A percentile compares a stretch with the other conserved stretches of the same genome.
Evolutionary conservation across 2,888 invertebrate genomes (phyloP).

Genomic region (Eumerus sabulonum): DNA sequence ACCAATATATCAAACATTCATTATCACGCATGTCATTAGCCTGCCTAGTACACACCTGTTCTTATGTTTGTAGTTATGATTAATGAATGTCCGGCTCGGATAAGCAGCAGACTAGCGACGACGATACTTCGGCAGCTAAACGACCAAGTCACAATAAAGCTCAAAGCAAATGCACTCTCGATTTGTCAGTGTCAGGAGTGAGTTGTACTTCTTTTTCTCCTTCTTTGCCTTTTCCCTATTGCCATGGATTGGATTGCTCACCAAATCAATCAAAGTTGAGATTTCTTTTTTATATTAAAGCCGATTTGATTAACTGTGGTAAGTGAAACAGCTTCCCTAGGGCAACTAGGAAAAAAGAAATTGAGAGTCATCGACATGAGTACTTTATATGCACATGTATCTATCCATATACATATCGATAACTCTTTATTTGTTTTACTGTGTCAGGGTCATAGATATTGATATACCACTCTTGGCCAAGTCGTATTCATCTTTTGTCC

Average conservation of each 20-base stretch:
- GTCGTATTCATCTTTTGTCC: too few relatives aligned
- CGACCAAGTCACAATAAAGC: not conserved
- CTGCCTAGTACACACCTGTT: too few relatives aligned
- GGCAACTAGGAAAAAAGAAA: conserved; percentile 1
- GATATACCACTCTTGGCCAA: too few relatives aligned
- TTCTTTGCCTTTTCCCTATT: too few relatives aligned
- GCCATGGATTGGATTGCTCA: too few relatives aligned
- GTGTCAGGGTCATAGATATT: conserved; percentile 14
- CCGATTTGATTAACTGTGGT: too few relatives aligned
- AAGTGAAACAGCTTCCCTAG: not conserved
- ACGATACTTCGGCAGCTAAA: not conserved
- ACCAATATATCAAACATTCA: too few relatives aligned
- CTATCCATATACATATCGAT: not conserved
- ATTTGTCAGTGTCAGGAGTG: conserved; percentile 7
- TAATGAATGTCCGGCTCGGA: not conserved
- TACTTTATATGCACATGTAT: not conserved
- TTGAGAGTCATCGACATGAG: conserved; percentile 2
- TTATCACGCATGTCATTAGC: conserved; percentile 1
- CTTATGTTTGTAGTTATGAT: not conserved
- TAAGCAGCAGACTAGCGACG: not conserved
- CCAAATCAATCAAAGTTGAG: too few relatives aligned
- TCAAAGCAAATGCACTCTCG: not conserved
- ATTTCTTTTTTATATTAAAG: too few relatives aligned
- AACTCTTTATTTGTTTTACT: not conserved
- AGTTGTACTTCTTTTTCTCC: not conserved